Evolutionary conservation across 2,113 vertebrate species (phyloP), one percentile per base, ranked within the genome.

Genomic region (Tylochromis polylepis): DNA sequence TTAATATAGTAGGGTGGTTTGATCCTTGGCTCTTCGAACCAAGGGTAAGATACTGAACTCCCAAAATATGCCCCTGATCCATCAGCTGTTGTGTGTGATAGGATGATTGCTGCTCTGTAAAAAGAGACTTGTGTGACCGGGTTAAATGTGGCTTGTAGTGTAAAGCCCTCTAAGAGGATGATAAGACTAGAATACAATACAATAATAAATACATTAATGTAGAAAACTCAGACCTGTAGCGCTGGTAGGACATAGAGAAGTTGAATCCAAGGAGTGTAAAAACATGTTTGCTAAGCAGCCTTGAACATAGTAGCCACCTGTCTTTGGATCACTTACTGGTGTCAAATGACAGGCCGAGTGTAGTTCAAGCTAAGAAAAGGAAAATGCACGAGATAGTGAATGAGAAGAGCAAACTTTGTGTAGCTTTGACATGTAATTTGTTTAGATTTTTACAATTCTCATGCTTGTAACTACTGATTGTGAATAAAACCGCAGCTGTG

Each of bases 261-360:
- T 3, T 65, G 27, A 79, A 36, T 41, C 18, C 46, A 36, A 65
- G 43, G 34, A 31, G 11, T 59, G 38, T 62, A 53, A 80, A 75
- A 58, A 55, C 62, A 46, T 78, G 82, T 53, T 59, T 43, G 8
- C 49, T 29, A 31, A 83, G 34, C 51, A 43, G 15, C 27, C n/a
- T 58, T 43, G 14, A 81, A 83, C 51, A 88, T 5, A 77, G 55
- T 43, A 34, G 77, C 56, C 92, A 91, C 85, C 90, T 92, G 89
- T 85, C 79, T 79, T 51, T 9, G 59, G 18, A 78, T 79, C 6
- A 8, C 24, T 82, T 16, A 36, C 81, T 82, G 51, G 51, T 55
- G 14, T 91, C 80, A 62, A 85, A 90, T 92, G 38, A 90, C 85
- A 89, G 41, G 78, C 4, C 65, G 62, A 49, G 16, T 56, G 87